Evolutionary conservation across 2,113 vertebrate genomes (phyloP), one percentile per base, ranked within the genome.

Genomic region (Brachyistius frenatus): DNA sequence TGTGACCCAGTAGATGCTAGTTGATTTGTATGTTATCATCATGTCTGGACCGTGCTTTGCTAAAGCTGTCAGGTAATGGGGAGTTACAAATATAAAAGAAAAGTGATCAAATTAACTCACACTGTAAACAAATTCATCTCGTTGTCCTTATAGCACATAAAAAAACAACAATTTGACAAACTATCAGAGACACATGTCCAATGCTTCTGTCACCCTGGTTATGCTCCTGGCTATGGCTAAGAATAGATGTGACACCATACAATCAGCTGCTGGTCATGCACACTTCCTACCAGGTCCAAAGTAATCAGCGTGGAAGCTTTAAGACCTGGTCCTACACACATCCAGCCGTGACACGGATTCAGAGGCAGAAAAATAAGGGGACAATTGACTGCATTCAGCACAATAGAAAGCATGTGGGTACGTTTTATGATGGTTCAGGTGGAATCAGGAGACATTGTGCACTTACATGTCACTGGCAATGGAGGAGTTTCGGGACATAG

Each of bases 391-490:
- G 49, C 13, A 56, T 78, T 58, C 5, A 50, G 7, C 36, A 37
- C 36, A 72, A 81, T 3, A 49, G 37, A 65, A 3, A 31, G 30
- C 8, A 32, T 73, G 32, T 8, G 5, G 58, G 7, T 39, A 9
- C 10, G 11, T 57, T 66, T 64, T 7, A 65, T 49, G 23, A 66
- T 76, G 67, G 33, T 37, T 66, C 54, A 46, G 36, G 13, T 37
- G 13, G 9, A 69, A 52, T n/a, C 35, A 61, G 37, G 58, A 64
- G 32, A 67, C 15, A 37, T 9, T 2, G 4, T 15, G 16, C 44
- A 86, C 92, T 99, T 88, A 99, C 98, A 99, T 99, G 91, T 99
- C 98, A 92, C 98, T 99, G 90, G 98, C 98, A 78, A 99, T 99
- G 92, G 98, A 99, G 94, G 98, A 99, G 94, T 99, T 99, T 78